Conservation (phyloP, 2,888 invertebrate genomes). For the Dermolepida albohirtum region DNA sequence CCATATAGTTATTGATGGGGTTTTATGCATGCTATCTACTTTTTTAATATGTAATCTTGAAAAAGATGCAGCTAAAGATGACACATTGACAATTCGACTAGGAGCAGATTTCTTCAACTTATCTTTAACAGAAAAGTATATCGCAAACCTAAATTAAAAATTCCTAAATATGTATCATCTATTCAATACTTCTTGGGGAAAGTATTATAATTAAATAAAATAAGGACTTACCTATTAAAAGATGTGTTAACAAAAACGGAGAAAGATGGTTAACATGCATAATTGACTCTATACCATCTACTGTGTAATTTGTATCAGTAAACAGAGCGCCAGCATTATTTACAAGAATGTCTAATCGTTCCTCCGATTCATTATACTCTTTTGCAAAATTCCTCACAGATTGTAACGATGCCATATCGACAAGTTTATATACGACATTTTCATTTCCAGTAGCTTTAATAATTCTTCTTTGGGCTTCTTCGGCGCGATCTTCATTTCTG, state of each 20-base stretch:
- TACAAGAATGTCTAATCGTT: slow-evolving; percentile 71
- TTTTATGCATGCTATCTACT: slow-evolving; percentile 23
- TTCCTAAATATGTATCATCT: no score
- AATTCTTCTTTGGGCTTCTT: slow-evolving; percentile 50
- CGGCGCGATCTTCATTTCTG: slow-evolving; percentile 57
- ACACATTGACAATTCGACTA: slow-evolving; percentile 54
- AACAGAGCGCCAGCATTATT: slow-evolving; percentile 73
- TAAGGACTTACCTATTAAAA: slow-evolving; percentile 56
- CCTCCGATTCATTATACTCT: slow-evolving; percentile 67
- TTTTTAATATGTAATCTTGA: slow-evolving; percentile 8
- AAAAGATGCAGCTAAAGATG: slow-evolving; percentile 47
- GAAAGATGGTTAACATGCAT: slow-evolving; percentile 57
- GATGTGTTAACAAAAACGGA: slow-evolving; percentile 72
- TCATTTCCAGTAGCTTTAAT: slow-evolving; percentile 56
- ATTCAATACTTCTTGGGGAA: no score
- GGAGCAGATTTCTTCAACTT: slow-evolving; percentile 63
- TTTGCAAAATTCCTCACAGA: slow-evolving; percentile 73
- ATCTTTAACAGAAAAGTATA: slow-evolving; percentile 59
- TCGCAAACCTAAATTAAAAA: no score
- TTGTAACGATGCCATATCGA: slow-evolving; percentile 68
- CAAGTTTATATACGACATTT: slow-evolving; percentile 61
- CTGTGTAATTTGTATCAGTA: slow-evolving; percentile 66
- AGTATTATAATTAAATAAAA: not conserved
- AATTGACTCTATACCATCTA: slow-evolving; percentile 73
- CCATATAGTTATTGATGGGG: no score